These are phyloP conservation scores for Taxidea taxus DNA, from an alignment of 2,113 vertebrate genomes.

Conservation along the genomic window DNA sequence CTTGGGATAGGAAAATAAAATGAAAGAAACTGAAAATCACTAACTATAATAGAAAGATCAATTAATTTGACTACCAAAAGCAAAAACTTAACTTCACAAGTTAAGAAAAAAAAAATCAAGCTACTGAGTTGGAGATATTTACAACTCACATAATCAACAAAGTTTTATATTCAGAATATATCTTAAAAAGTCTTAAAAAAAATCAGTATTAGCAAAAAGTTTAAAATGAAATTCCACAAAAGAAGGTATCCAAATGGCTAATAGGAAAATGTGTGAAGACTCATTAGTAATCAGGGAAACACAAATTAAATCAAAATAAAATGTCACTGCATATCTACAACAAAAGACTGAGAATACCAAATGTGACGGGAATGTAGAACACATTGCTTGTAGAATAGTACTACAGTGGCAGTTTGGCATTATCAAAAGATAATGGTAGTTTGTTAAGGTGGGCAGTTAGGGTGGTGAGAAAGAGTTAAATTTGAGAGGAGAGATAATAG, in stretches of 20 bases:
- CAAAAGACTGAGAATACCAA: background rate
- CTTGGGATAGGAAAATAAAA: background rate
- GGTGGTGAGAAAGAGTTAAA: background rate
- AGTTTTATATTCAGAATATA: background rate
- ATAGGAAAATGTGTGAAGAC: background rate
- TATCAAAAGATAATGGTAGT: background rate
- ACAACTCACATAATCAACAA: background rate
- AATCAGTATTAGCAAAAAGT: background rate
- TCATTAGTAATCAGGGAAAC: background rate
- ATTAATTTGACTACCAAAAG: background rate
- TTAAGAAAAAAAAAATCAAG: background rate
- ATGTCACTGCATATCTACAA: background rate
- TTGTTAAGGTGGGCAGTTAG: background rate
- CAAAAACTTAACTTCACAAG: background rate
- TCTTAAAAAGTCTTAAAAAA: background rate
- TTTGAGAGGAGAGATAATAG: background rate
- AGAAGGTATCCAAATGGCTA: constrained; percentile 14
- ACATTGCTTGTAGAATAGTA: background rate
- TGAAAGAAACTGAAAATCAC: background rate
- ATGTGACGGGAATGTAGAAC: background rate
- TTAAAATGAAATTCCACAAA: background rate
- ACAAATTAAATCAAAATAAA: constrained; percentile 25
- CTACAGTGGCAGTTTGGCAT: background rate
- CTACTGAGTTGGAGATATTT: background rate
- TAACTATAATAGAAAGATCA: background rate